These are phyloP conservation scores for Miichthys miiuy DNA, from an alignment of 2,797 vertebrate species.

Conservation along the genomic window DNA sequence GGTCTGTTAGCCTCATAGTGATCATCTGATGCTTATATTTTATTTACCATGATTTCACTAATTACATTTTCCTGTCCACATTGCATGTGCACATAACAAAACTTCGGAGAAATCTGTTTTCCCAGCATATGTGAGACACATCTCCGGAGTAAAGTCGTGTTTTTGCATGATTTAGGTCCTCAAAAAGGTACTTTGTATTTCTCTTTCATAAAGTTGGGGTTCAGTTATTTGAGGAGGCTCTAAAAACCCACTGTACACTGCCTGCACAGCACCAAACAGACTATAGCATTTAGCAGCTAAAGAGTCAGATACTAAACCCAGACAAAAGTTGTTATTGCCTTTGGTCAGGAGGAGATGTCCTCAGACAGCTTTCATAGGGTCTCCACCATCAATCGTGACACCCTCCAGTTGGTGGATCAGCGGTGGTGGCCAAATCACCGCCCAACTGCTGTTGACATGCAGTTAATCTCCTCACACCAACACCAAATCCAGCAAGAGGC, in stretches of 20 bases:
- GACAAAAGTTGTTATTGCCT: too few relatives aligned
- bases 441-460: too few relatives aligned
- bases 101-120: neutral
- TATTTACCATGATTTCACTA: constrained; percentile 6
- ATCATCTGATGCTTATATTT: constrained; percentile 4
- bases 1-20: constrained; percentile 7
- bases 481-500: too few relatives aligned
- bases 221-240: neutral
- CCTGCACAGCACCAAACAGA: too few relatives aligned
- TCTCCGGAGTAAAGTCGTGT: neutral
- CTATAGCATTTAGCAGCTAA: too few relatives aligned
- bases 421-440: too few relatives aligned
- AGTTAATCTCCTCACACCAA: too few relatives aligned
- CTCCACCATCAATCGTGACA: too few relatives aligned
- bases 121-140: neutral
- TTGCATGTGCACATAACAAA: neutral
- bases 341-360: too few relatives aligned
- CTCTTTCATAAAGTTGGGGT: neutral
- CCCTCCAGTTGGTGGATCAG: too few relatives aligned
- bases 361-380: too few relatives aligned
- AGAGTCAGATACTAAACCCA: too few relatives aligned
- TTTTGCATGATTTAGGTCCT: neutral
- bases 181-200: neutral
- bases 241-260: neutral
- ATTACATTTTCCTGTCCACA: neutral